Evolutionary conservation across 2,888 invertebrate genomes (phyloP).

Genomic region (Patella ulyssiponensis): DNA sequence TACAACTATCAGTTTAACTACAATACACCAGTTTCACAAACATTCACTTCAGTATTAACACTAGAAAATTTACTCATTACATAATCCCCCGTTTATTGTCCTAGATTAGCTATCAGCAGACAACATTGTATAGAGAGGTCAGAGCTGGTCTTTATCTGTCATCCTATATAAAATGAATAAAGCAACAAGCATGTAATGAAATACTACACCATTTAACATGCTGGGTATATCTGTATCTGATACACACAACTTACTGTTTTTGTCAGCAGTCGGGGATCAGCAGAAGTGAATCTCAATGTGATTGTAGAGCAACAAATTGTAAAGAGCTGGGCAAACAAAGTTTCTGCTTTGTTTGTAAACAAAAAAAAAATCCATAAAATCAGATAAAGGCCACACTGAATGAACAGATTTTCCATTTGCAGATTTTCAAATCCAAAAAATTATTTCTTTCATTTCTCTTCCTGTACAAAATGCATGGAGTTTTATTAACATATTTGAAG

Average conservation of each 20-base stretch:
- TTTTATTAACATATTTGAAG: too few species aligned
- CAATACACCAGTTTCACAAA: slow-evolving; percentile 4
- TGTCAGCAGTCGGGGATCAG: slow-evolving; percentile 1
- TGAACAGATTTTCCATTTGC: too few species aligned
- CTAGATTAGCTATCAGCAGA: not conserved
- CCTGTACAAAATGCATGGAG: too few species aligned
- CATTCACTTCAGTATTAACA: not conserved
- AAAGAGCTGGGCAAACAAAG: slow-evolving; percentile 3
- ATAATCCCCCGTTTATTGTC: slow-evolving; percentile 2
- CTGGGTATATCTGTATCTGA: slow-evolving; percentile 4
- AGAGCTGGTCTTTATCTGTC: not conserved
- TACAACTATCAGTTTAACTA: not conserved
- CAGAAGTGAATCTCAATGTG: slow-evolving; percentile 1
- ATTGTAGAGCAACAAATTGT: not conserved
- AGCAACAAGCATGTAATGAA: slow-evolving; percentile 11
- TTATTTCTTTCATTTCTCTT: too few species aligned
- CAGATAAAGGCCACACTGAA: too few species aligned
- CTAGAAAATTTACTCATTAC: not conserved
- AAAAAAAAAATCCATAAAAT: too few species aligned
- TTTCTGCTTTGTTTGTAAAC: not conserved
- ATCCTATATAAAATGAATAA: slow-evolving; percentile 1
- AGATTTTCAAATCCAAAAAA: too few species aligned
- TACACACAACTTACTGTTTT: slow-evolving; percentile 6
- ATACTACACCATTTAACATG: slow-evolving; percentile 7
- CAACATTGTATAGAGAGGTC: not conserved